Evolutionary conservation across 2,888 invertebrate genomes (phyloP).

Genomic region (Cancer borealis): DNA sequence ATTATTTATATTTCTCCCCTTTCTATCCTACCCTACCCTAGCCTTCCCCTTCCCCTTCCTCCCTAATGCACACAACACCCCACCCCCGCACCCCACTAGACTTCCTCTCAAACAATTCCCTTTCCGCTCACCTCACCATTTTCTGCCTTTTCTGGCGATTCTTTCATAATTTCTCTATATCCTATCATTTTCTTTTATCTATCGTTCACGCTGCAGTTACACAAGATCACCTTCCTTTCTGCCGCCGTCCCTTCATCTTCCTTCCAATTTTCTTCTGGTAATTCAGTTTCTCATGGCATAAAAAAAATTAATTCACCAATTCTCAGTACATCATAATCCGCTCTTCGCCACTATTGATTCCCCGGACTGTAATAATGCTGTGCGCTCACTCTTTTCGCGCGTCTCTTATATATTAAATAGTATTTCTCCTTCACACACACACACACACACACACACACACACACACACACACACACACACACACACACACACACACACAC

Average conservation of each 20-base stretch:
- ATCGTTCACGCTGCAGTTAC: too few relatives aligned
- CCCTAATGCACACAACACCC: background rate
- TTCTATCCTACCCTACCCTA: background rate
- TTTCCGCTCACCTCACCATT: background rate
- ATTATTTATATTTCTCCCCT: background rate
- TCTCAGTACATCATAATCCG: background rate
- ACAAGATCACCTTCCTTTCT: background rate
- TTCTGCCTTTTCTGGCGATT: background rate
- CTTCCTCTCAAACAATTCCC: background rate
- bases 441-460: conserved; percentile 11
- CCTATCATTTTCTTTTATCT: background rate
- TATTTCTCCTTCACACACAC: background rate
- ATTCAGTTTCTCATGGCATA: background rate
- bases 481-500: conserved; percentile 16
- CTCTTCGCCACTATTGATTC: background rate
- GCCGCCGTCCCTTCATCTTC: background rate
- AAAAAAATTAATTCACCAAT: background rate
- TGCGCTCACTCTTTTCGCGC: background rate
- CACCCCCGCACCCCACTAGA: background rate
- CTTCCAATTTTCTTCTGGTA: background rate
- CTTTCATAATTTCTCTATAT: conserved; percentile 7
- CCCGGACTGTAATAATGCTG: background rate
- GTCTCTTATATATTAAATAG: background rate
- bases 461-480: conserved; percentile 23
- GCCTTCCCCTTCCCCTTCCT: background rate